A percentile compares a stretch with the other conserved stretches of the same genome.
Conservation (phyloP, 2,888 invertebrate species). For the Macaria notata region DNA sequence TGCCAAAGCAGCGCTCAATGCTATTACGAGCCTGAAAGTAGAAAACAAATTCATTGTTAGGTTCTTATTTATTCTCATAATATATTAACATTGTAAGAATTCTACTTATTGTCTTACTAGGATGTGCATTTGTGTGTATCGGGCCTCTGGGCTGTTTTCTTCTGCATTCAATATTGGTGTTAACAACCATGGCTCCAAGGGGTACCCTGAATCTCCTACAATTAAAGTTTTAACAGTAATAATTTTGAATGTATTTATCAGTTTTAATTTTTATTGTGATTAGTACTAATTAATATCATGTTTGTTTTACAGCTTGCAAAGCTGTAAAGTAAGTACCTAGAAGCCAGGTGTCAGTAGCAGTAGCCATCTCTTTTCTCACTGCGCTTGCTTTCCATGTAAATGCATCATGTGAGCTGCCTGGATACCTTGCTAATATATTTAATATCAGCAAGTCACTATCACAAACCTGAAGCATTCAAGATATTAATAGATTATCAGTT, state of each 20-base stretch:
- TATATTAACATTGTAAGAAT: too few relatives aligned
- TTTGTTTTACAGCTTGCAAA: neutral
- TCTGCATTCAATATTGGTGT: conserved; percentile 10
- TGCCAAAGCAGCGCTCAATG: conserved; percentile 7
- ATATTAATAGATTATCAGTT: too few relatives aligned
- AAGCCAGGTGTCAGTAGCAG: neutral
- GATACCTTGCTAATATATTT: conserved; percentile 3
- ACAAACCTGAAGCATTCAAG: neutral
- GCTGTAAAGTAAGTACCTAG: neutral
- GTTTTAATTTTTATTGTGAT: too few relatives aligned
- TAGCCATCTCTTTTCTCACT: neutral
- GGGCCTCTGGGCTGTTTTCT: neutral
- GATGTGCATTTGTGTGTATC: neutral
- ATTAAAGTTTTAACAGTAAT: conserved; percentile 1
- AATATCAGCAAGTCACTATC: conserved; percentile 2
- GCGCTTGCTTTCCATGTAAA: neutral
- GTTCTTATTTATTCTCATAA: too few relatives aligned
- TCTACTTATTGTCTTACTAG: too few relatives aligned
- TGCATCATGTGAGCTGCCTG: conserved; percentile 4
- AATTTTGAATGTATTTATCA: neutral
- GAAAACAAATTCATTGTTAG: neutral
- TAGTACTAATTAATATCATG: neutral
- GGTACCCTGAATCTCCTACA: conserved; percentile 18
- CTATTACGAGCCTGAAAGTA: conserved; percentile 1
- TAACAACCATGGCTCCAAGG: conserved; percentile 7